Percentiles rank a stretch among this genome's conserved stretches.
These are phyloP conservation scores for Cephus pygmeus DNA, from an alignment of 2,888 invertebrate genomes.

Conservation along the genomic window DNA sequence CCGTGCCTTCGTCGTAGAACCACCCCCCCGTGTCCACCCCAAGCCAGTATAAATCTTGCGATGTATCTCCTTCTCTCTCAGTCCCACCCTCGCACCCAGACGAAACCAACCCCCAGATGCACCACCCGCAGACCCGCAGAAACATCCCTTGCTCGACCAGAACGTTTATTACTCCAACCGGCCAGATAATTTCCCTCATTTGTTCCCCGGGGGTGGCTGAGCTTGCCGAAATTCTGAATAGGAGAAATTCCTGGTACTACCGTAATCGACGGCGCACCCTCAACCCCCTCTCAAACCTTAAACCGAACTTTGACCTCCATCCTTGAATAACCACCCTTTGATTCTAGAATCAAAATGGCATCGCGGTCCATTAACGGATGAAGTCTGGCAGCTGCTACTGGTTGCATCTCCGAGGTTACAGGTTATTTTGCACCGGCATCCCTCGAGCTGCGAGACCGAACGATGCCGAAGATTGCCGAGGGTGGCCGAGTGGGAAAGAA, in stretches of 20 bases:
- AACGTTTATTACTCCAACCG: constrained; percentile 58
- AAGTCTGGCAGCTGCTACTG: neutral
- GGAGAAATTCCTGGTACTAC: neutral
- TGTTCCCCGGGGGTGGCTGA: constrained; percentile 35
- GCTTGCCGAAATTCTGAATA: neutral
- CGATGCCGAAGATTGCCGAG: neutral
- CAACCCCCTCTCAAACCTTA: neutral
- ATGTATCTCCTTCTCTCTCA: constrained; percentile 26
- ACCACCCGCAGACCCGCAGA: neutral
- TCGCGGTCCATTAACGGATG: neutral
- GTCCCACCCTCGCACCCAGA: constrained; percentile 19
- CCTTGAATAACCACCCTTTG: neutral
- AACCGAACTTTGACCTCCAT: neutral
- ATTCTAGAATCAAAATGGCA: neutral
- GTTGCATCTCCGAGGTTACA: neutral
- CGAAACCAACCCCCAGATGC: neutral
- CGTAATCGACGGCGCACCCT: neutral
- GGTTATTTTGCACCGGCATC: neutral
- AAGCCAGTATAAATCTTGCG: neutral
- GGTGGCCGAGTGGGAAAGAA: neutral
- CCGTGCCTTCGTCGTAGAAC: constrained; percentile 14
- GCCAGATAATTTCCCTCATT: constrained; percentile 59
- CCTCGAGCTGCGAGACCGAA: neutral
- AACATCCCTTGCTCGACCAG: constrained; percentile 32
- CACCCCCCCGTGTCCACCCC: neutral